Percentiles rank a stretch among this genome's conserved stretches.
These are phyloP conservation scores for Drosophila testacea DNA, from an alignment of 2,888 invertebrate species.

Conservation along the genomic window DNA sequence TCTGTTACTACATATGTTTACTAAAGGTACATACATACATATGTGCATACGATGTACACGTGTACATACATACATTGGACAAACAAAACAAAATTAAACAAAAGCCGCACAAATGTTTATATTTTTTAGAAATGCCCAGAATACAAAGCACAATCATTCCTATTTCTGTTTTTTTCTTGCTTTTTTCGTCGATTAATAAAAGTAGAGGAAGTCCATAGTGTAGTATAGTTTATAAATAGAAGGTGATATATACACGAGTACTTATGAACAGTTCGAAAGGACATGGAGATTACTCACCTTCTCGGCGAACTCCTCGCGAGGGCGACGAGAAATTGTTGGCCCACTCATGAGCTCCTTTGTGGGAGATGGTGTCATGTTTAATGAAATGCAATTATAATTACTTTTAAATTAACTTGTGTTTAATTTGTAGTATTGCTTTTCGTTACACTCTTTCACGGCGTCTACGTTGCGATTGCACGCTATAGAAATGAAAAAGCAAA, in stretches of 20 bases:
- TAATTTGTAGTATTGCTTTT: conserved; percentile 65
- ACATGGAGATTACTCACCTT: conserved; percentile 73
- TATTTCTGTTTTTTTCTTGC: conserved; percentile 23
- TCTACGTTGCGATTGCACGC: conserved; percentile 10
- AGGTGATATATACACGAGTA: conserved; percentile 9
- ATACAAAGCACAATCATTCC: conserved; percentile 59
- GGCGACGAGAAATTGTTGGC: conserved; percentile 81
- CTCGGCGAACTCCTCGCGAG: conserved; percentile 84
- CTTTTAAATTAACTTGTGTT: conserved; percentile 21
- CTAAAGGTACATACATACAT: not conserved
- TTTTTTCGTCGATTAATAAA: conserved; percentile 63
- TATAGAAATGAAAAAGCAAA: conserved; percentile 7
- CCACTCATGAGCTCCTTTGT: conserved; percentile 82
- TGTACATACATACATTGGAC: conserved; percentile 39
- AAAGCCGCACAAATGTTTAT: conserved; percentile 65
- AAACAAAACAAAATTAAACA: conserved; percentile 67
- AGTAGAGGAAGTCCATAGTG: conserved; percentile 64
- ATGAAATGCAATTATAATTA: conserved; percentile 31
- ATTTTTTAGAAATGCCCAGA: conserved; percentile 54
- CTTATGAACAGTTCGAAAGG: conserved; percentile 19
- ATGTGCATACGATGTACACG: conserved; percentile 12
- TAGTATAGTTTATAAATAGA: conserved; percentile 53
- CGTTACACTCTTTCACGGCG: conserved; percentile 26
- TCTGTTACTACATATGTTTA: conserved; percentile 34
- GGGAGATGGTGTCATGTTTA: conserved; percentile 81